Evolutionary conservation across 2,888 invertebrate genomes (phyloP).

Genomic region (Trichogramma evanescens): DNA sequence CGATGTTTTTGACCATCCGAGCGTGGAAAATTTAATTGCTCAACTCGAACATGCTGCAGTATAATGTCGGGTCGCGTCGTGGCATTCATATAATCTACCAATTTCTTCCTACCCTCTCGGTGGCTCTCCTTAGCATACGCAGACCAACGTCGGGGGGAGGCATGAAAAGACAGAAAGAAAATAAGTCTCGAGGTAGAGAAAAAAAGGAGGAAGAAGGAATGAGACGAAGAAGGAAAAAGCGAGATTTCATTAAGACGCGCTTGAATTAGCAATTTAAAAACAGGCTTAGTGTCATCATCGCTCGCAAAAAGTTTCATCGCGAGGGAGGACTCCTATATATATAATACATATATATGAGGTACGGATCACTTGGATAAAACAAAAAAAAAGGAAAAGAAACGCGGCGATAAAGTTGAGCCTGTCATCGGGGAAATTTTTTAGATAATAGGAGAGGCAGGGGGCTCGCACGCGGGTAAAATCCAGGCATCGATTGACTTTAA

Average conservation of each 20-base stretch:
- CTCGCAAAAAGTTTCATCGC: too few relatives aligned
- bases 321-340: background rate
- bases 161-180: conserved; percentile 21
- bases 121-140: background rate
- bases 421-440: too few relatives aligned
- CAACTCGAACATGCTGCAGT: background rate
- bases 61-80: conserved; percentile 12
- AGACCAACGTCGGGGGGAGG: background rate
- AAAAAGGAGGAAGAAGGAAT: conserved; percentile 15
- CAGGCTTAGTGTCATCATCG: conserved; percentile 27
- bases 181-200: background rate
- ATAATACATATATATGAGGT: too few relatives aligned
- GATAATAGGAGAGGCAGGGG: too few relatives aligned
- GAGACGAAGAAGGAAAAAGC: conserved; percentile 18
- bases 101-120: conserved; percentile 22
- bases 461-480: background rate
- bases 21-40: conserved; percentile 28
- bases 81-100: conserved; percentile 27
- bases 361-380: background rate
- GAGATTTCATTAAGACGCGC: conserved; percentile 31
- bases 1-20: conserved; percentile 25
- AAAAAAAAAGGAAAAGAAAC: background rate
- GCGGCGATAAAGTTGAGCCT: background rate
- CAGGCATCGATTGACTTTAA: conserved; percentile 12
- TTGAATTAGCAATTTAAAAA: conserved; percentile 35